Base-by-base conservation (phyloP, 1,140 invertebrate species). In the Diuraphis noxia region DNA sequence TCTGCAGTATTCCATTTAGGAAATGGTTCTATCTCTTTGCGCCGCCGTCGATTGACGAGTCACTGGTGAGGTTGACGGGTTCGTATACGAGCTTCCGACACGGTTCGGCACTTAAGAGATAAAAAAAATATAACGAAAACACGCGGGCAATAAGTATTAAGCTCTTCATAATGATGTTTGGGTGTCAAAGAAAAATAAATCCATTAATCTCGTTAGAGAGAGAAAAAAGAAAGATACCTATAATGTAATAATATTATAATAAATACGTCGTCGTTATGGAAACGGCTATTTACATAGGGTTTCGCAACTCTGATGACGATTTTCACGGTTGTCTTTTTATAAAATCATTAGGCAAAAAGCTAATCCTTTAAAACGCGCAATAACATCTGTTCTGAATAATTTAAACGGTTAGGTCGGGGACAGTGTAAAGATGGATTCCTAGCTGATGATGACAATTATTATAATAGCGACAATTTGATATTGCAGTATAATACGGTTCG, bases 91-190 rank as follows among this genome's bases (percentile, higher is more conserved):
- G 38, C 40, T 90, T 90, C 88, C 88, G 88, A 90, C 89, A 91
- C 34, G 89, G 89, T 91, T 91, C 89, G 77, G 89, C 89, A 91
- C 89, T 91, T 81, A 82, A 41, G 77, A 91, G 89, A 91, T 82
- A 79, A 43, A 43, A 72, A 87, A 56, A 56, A 56, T 23, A 56
- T 38, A 56, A 88, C 25, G 7, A 89, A 77, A 30, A 77, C 63
- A 43, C 88, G 4, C 36, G 10, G 34, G 87, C 88, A 43, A 79
- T 79, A 90, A 79, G 43, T 40, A 91, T 10, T 82, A 52, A 82
- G 89, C 89, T 91, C 89, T 91, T 91, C 89, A 91, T 91, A 91
- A 91, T 49, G 89, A 91, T 82, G 89, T 91, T 82, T 25, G 88
- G 72, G 63, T 38, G 88, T 46, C 41, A 25, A 19, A 49, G 40